Evolutionary conservation across 2,797 vertebrate genomes (phyloP).

Genomic region (Clamator glandarius): DNA sequence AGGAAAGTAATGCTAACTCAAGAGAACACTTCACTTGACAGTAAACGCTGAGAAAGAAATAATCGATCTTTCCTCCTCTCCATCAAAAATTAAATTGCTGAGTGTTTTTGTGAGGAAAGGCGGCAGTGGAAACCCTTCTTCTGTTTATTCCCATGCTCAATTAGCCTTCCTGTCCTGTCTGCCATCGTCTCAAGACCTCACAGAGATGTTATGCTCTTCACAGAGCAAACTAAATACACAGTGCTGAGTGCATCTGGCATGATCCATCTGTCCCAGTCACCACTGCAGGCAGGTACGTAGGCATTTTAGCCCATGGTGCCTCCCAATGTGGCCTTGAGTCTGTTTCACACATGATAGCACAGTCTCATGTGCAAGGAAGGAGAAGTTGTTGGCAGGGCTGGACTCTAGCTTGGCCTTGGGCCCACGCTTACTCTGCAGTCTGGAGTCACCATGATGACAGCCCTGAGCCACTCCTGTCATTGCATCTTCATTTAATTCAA

Average conservation of each 20-base stretch:
- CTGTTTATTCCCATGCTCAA: not conserved
- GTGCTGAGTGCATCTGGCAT: accelerated
- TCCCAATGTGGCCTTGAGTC: not conserved
- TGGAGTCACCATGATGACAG: not conserved
- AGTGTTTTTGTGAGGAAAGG: not conserved
- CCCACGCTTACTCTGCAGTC: not conserved
- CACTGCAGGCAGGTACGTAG: not conserved
- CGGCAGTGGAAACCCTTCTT: not conserved
- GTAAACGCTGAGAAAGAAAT: not conserved
- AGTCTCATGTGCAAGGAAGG: accelerated
- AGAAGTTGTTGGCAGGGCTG: not conserved
- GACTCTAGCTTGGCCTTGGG: not conserved
- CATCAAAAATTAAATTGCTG: not conserved
- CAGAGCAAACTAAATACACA: not conserved
- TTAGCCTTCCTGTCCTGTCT: not conserved
- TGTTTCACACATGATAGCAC: accelerated
- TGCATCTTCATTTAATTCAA: not conserved
- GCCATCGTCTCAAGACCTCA: not conserved
- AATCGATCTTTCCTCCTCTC: not conserved
- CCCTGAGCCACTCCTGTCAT: not conserved
- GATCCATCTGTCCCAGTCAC: not conserved
- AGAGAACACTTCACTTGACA: not conserved
- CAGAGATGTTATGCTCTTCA: not conserved
- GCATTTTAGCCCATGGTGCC: too few species aligned
- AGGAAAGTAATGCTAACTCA: not conserved